Conservation (phyloP, 2,888 invertebrate species). For the Nymphalis c-album region DNA sequence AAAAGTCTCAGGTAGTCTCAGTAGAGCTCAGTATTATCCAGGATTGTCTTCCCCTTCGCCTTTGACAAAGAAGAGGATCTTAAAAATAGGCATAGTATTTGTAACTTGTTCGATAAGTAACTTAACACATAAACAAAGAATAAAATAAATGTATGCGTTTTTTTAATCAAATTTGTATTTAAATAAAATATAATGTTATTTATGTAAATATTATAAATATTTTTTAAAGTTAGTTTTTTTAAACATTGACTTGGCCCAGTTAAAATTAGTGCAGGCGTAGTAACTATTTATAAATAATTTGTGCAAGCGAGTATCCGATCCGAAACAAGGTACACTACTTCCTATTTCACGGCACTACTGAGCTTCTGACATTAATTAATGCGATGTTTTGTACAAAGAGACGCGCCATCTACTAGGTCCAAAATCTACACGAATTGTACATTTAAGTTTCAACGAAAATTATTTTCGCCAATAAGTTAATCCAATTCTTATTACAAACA, state of each 20-base stretch:
- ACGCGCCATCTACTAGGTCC: not conserved
- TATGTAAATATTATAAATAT: not conserved
- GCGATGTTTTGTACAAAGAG: constrained; percentile 1
- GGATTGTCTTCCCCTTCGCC: too few relatives aligned
- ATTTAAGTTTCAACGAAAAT: too few relatives aligned
- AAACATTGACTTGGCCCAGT: constrained; percentile 1
- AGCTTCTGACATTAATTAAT: constrained; percentile 18
- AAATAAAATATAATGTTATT: not conserved
- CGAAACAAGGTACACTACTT: constrained; percentile 19
- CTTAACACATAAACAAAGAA: too few relatives aligned
- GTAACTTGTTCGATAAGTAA: too few relatives aligned
- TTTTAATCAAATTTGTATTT: too few relatives aligned
- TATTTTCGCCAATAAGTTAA: too few relatives aligned
- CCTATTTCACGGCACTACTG: constrained; percentile 16
- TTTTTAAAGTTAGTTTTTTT: not conserved
- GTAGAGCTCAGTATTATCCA: too few relatives aligned
- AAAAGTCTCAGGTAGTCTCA: too few relatives aligned
- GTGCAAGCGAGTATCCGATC: constrained; percentile 1
- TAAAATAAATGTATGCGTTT: too few relatives aligned
- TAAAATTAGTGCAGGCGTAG: not conserved
- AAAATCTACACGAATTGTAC: not conserved
- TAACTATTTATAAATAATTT: not conserved
- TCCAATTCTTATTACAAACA: too few relatives aligned
- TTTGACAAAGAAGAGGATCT: too few relatives aligned
- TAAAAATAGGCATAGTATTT: too few relatives aligned